phyloP scores from a whole-genome alignment of 1,140 invertebrate genomes.

The Orchestia grillus region DNA sequence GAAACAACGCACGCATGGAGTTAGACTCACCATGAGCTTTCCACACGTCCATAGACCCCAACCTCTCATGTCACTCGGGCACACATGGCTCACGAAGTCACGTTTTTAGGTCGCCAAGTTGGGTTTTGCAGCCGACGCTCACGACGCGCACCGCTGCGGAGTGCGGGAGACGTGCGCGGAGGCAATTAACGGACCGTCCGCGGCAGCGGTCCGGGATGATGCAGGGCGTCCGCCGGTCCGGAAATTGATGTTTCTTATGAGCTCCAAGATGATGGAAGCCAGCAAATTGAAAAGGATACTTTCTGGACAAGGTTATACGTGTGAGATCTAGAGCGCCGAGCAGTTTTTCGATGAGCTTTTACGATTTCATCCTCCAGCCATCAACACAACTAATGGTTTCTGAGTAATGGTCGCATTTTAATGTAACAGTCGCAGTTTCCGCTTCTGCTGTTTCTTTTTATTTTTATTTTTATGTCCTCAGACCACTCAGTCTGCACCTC shows the following conservation, averaged over 20 bases:
- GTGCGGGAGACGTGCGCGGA: neutral
- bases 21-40: too few species aligned
- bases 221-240: constrained; percentile 3
- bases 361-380: neutral
- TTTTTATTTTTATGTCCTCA: neutral
- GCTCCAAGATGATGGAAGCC: neutral
- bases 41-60: too few species aligned
- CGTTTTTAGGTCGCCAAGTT: neutral
- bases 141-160: neutral
- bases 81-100: neutral
- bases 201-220: constrained; percentile 1
- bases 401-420: neutral
- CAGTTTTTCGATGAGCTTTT: neutral
- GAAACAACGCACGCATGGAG: too few species aligned
- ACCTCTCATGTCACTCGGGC: too few species aligned
- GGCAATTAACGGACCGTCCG: constrained; percentile 30
- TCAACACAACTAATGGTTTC: neutral
- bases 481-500: too few species aligned
- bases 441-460: neutral
- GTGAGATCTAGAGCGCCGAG: neutral
- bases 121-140: neutral
- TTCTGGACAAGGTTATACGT: neutral
- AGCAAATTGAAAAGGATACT: neutral
- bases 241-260: constrained; percentile 41
- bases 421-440: neutral